Evolutionary conservation across 2,888 invertebrate species (phyloP), one percentile per base, ranked within the genome.

Genomic region (Xestia sexstrigata): DNA sequence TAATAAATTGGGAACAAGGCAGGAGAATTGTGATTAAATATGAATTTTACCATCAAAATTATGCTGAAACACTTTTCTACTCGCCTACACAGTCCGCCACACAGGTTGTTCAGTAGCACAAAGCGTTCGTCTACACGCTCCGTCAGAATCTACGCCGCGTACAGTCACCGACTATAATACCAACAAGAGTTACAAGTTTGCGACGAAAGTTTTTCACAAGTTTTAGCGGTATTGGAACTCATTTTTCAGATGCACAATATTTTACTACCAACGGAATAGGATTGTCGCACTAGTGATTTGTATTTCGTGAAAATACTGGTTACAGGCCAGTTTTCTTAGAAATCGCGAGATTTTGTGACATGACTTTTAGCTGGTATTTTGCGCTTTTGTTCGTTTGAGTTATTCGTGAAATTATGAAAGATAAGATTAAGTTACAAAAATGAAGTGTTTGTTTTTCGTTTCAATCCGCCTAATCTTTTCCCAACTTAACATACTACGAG

Each of bases 61-160:
- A 30, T 9, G 1, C 1, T 30, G 11, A n/a, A 69, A 26, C 47
- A 79, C 66, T 78, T 83, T 45, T 73, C n/a, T 47, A 0, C 11
- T 0, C 49, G 20, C 13, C 39, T 58, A 68, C 79, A 82, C 77
- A 81, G 20, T 69, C 45, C 15, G 13, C 63, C 73, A 71, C 79
- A 81, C 63, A 80, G 67, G 78, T 87, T 81, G 58, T 84, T 81
- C 78, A 78, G 84, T 62, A 65, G 66, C 75, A 81, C 86, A 88
- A 87, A 87, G 88, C 79, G 45, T 88, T 86, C 78, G 76, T 83
- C 81, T 83, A 71, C 79, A 84, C 62, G 68, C 71, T 78, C 63
- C 72, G 75, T 76, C 78, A 73, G 78, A 81, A 79, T 84, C 79
- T 81, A 74, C 76, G 66, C 66, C 39, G 68, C 70, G 65, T 74